These are phyloP conservation scores for Turdus rufiventris DNA, from an alignment of 2,113 vertebrate genomes.

Conservation along the genomic window DNA sequence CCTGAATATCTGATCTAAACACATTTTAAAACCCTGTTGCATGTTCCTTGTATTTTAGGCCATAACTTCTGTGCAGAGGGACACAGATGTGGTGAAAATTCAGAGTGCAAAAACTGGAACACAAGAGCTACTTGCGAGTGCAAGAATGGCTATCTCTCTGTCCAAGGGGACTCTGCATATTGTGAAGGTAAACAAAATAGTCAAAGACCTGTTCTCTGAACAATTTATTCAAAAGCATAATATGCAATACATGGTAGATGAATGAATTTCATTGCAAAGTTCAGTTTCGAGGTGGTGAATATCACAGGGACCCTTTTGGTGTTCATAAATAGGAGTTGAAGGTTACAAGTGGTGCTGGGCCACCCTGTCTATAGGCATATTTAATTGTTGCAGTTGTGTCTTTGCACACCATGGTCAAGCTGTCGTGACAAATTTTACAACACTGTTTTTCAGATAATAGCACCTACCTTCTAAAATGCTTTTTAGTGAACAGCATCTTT, in stretches of 20 bases:
- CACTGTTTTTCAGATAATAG: neutral
- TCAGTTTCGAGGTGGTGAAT: neutral
- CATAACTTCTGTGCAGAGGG: conserved; percentile 94
- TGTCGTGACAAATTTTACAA: neutral
- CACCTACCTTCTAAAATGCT: neutral
- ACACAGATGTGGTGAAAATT: conserved; percentile 91
- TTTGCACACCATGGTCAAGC: rapidly evolving
- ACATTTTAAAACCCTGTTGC: neutral
- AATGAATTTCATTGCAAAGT: neutral
- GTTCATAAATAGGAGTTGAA: neutral
- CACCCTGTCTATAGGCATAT: rapidly evolving
- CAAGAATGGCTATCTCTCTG: conserved; percentile 84
- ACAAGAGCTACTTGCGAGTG: conserved; percentile 92
- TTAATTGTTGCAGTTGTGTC: neutral
- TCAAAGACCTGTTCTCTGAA: neutral
- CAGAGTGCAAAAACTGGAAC: conserved; percentile 90
- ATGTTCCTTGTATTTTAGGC: conserved; percentile 73
- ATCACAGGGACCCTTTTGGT: neutral
- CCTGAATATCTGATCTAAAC: neutral
- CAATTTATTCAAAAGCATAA: neutral
- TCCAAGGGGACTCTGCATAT: conserved; percentile 86
- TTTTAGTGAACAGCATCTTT: neutral
- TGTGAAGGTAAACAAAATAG: conserved; percentile 85
- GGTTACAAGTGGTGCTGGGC: neutral
- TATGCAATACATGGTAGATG: neutral